Percentiles rank a stretch among this genome's conserved stretches.
These are phyloP conservation scores for Pygoscelis adeliae DNA, from an alignment of 2,113 vertebrate genomes.

Conservation along the genomic window DNA sequence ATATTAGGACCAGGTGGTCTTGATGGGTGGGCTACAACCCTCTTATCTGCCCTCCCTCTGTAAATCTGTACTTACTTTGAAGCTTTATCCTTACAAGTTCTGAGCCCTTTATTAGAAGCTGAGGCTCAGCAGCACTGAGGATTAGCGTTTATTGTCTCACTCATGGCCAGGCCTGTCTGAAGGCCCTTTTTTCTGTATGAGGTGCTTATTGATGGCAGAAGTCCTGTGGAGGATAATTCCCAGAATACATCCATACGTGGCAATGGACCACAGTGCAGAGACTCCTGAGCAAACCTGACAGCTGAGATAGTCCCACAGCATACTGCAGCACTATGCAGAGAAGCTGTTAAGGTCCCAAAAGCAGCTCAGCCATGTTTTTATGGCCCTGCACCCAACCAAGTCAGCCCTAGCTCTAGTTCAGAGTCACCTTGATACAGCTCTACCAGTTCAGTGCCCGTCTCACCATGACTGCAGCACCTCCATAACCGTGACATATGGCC, in stretches of 20 bases:
- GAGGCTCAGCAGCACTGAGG: not conserved
- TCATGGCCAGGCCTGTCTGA: not conserved
- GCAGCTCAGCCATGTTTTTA: not conserved
- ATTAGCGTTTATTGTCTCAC: conserved; percentile 24
- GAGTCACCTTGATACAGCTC: not conserved
- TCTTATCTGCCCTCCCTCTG: conserved; percentile 7
- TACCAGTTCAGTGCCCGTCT: not conserved
- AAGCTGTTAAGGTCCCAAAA: not conserved
- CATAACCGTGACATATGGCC: not conserved
- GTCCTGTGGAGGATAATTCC: not conserved
- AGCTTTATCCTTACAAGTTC: conserved; percentile 3
- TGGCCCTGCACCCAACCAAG: not conserved
- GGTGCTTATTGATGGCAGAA: not conserved
- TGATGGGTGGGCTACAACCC: conserved; percentile 29
- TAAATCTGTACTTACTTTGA: conserved; percentile 45
- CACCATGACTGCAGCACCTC: not conserved
- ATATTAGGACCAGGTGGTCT: conserved; percentile 46
- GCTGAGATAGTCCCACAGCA: not conserved
- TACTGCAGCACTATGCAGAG: not conserved
- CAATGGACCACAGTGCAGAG: not conserved
- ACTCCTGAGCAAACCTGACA: not conserved
- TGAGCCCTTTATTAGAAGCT: conserved; percentile 40
- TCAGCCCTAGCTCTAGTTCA: not conserved
- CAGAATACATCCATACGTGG: not conserved
- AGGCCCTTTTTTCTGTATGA: not conserved